These are phyloP conservation scores for Leptopilina boulardi DNA, from an alignment of 1,140 invertebrate genomes.

Conservation along the genomic window DNA sequence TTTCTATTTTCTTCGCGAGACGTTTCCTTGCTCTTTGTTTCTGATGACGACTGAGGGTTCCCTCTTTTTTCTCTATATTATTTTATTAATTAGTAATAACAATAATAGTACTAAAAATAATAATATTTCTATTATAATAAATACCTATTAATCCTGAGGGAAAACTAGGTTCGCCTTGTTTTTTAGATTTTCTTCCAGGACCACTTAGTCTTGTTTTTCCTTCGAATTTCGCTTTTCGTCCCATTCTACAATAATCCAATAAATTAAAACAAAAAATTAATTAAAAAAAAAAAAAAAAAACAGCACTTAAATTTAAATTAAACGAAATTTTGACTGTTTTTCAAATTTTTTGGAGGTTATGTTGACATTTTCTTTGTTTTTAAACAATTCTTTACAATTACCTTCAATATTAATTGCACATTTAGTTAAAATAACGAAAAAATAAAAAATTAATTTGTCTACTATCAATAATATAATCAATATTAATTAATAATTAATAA, in stretches of 20 bases:
- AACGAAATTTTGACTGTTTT: neutral
- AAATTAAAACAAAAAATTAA: neutral
- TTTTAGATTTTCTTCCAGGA: constrained; percentile 88
- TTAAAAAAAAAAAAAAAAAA: too few species aligned
- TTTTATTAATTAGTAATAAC: constrained; percentile 45
- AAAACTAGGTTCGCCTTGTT: constrained; percentile 88
- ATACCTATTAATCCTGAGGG: constrained; percentile 78
- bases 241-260: constrained; percentile 79
- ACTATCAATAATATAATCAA: too few species aligned
- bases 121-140: constrained; percentile 35
- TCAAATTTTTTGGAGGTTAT: too few species aligned
- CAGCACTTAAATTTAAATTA: neutral
- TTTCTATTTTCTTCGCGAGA: constrained; percentile 78
- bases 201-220: constrained; percentile 84
- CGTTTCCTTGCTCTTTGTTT: constrained; percentile 81
- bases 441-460: too few species aligned
- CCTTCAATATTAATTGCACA: too few species aligned
- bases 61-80: constrained; percentile 71
- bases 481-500: too few species aligned
- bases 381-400: neutral
- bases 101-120: too few species aligned
- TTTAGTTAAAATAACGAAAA: too few species aligned
- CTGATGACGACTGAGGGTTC: constrained; percentile 81
- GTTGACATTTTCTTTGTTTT: neutral
- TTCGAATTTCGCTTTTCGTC: constrained; percentile 89